Percentiles rank a stretch among this genome's conserved stretches.
phyloP scores from a whole-genome alignment of 2,888 invertebrate genomes.

The Tricholauxania praeusta region DNA sequence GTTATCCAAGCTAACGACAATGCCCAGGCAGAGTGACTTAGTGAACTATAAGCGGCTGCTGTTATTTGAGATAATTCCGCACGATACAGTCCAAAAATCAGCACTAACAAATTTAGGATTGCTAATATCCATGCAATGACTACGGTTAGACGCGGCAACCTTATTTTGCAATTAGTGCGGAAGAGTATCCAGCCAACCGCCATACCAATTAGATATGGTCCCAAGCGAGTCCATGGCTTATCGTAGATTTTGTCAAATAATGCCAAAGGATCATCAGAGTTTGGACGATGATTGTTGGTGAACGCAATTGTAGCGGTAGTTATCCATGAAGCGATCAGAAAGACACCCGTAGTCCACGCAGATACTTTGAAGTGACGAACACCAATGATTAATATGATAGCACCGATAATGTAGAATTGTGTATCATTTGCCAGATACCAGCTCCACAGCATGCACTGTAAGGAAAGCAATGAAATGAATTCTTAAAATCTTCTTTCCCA shows the following conservation, averaged over 20 bases:
- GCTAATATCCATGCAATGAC: slow-evolving; percentile 79
- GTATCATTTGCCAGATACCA: slow-evolving; percentile 92
- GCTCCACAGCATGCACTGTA: slow-evolving; percentile 91
- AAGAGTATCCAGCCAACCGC: slow-evolving; percentile 85
- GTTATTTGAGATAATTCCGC: slow-evolving; percentile 76
- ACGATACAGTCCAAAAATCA: slow-evolving; percentile 84
- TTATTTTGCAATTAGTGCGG: slow-evolving; percentile 83
- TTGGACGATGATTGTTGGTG: slow-evolving; percentile 82
- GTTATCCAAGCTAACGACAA: slow-evolving; percentile 85
- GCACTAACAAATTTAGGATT: slow-evolving; percentile 75
- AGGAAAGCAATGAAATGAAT: slow-evolving; percentile 43
- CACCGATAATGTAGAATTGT: slow-evolving; percentile 87
- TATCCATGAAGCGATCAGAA: slow-evolving; percentile 81
- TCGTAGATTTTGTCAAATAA: slow-evolving; percentile 91
- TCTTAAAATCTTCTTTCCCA: no score
- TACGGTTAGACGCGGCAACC: slow-evolving; percentile 77
- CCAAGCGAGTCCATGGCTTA: slow-evolving; percentile 88
- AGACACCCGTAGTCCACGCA: slow-evolving; percentile 73
- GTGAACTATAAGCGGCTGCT: slow-evolving; percentile 83
- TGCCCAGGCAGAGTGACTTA: slow-evolving; percentile 88
- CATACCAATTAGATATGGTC: slow-evolving; percentile 89
- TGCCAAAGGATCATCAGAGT: slow-evolving; percentile 83
- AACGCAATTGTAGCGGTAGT: slow-evolving; percentile 86
- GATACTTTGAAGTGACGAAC: slow-evolving; percentile 84
- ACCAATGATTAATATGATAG: slow-evolving; percentile 83